Percentiles rank a stretch among this genome's conserved stretches.
Conservation (phyloP, 2,113 vertebrate species). For the Bungarus multicinctus region DNA sequence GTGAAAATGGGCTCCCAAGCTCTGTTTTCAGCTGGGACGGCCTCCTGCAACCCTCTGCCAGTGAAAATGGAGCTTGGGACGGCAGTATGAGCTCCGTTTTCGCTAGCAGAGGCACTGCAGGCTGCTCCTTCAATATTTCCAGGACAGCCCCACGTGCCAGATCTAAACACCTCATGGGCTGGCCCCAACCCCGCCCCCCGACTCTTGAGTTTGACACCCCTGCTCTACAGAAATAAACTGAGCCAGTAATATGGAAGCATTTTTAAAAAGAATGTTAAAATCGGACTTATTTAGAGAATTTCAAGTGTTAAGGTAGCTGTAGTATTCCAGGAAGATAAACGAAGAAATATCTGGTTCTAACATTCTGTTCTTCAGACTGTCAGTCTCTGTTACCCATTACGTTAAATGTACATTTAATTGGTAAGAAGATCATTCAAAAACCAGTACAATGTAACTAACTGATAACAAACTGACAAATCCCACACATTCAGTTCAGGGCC, state of each 20-base stretch:
- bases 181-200: too few species aligned
- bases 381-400: not conserved
- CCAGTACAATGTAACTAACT: not conserved
- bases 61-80: too few species aligned
- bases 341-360: not conserved
- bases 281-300: not conserved
- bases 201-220: too few species aligned
- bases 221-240: not conserved
- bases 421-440: not conserved
- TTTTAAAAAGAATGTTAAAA: not conserved
- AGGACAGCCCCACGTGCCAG: too few species aligned
- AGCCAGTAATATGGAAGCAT: not conserved
- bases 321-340: not conserved
- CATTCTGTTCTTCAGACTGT: not conserved
- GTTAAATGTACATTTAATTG: not conserved
- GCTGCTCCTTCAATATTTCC: too few species aligned
- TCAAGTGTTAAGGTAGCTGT: not conserved
- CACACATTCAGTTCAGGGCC: not conserved
- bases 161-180: too few species aligned
- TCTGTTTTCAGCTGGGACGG: too few species aligned
- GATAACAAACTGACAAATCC: not conserved
- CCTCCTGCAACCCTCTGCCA: too few species aligned
- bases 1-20: too few species aligned
- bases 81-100: too few species aligned
- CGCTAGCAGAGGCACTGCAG: too few species aligned